Base-by-base conservation (phyloP, 1,140 invertebrate genomes). In the Drosophila takahashii region DNA sequence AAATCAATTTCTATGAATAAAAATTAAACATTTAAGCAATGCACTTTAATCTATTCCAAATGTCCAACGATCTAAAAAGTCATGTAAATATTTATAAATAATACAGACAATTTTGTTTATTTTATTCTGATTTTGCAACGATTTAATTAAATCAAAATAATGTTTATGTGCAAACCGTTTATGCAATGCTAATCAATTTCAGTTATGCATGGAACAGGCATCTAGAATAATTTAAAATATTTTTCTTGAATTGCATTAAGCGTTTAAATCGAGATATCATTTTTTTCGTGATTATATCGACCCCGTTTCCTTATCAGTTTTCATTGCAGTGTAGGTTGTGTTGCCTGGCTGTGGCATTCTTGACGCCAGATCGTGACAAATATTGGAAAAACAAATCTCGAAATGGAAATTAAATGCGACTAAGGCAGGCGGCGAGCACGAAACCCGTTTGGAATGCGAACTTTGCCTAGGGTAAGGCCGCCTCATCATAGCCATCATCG, bases 351-450 rank as follows among this genome's bases (percentile, higher is more conserved):
- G 22, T 41, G 71, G 72, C 58, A 78, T 78, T 62, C 73, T 81
- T 78, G 48, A 81, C 76, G 54, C 66, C 53, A 59, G 81, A 57
- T 81, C 83, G 81, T 85, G 81, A 84, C 73, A 69, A 64, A 57
- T 69, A 57, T 67, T 80, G 73, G 81, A 77, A 77, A 84, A 86
- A 26, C 67, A 84, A 84, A 54, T 45, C 50, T 50, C 39, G 41
- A 66, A 60, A 67, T 67, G 64, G 67, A 84, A 81, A 76, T 62
- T 27, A 79, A 84, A 84, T 75, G 77, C 45, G 53, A 59, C 56
- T 65, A 61, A 75, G 58, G 60, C 64, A 75, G 58, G 60, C 64
- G 47, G 36, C 57, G 15, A 56, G 42, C 67, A 74, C 57, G 62
- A 66, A 79, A 83, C 79, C 52, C 50, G 75, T 77, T 77, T 77